Conservation (phyloP, 2,888 invertebrate species). For the Drosophila cognata region DNA sequence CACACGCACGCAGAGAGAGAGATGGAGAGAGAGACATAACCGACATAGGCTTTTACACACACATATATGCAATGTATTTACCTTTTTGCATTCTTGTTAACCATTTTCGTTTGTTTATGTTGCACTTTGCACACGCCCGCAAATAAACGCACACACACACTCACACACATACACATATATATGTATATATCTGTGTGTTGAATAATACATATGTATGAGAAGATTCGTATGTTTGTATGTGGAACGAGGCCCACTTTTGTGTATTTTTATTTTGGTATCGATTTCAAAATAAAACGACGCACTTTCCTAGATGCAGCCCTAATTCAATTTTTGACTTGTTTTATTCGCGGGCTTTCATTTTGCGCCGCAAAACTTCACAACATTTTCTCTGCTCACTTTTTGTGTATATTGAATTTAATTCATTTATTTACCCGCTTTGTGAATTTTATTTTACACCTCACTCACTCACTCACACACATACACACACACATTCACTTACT, state of each 20-base stretch:
- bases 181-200: neutral
- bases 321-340: constrained; percentile 50
- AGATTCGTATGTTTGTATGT: constrained; percentile 32
- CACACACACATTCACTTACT: constrained; percentile 27
- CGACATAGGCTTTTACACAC: constrained; percentile 8
- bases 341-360: constrained; percentile 72
- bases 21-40: constrained; percentile 4
- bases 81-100: constrained; percentile 64
- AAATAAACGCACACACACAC: constrained; percentile 24
- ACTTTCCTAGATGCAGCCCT: constrained; percentile 67
- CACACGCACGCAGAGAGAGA: neutral
- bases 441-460: constrained; percentile 69
- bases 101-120: constrained; percentile 58
- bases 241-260: constrained; percentile 62
- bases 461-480: constrained; percentile 24
- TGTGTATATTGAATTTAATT: constrained; percentile 59
- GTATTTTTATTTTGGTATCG: constrained; percentile 76
- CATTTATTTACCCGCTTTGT: constrained; percentile 57
- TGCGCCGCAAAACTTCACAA: constrained; percentile 73
- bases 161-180: constrained; percentile 11
- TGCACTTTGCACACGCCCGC: constrained; percentile 56
- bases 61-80: constrained; percentile 43
- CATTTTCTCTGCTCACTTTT: constrained; percentile 55
- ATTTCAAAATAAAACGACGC: constrained; percentile 80
- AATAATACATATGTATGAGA: constrained; percentile 18